Base-by-base conservation (phyloP, 2,888 invertebrate species). In the Cataglyphis livida region DNA sequence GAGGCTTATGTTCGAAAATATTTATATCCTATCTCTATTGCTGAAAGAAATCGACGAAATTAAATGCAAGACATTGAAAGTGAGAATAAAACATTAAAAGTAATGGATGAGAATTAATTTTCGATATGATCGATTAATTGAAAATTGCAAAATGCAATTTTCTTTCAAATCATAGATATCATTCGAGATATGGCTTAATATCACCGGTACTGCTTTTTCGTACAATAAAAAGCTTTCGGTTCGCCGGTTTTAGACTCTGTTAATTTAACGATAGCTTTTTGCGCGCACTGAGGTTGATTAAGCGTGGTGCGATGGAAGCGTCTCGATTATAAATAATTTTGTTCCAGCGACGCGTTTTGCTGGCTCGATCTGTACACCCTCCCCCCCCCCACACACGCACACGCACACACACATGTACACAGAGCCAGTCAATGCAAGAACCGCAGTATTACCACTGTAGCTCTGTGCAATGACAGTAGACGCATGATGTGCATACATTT, bases 301-400 rank as follows among this genome's bases (percentile, higher is more conserved):
- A 73, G 38, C 73, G 28, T 25, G 25, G n/a, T 21, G 59, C n/a
- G 28, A 61, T 61, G 25, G 73, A 41, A 61, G 73, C 61, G 61
- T 73, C 73, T 73, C 73, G 73, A 73, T 61, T 73, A 73, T 73
- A 73, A 73, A 73, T 73, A 73, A 73, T 73, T 61, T 61, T n/a
- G 28, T 73, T 73, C 61, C 78, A 78, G 65, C 57, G 32, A 35
- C 70, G 57, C 38, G 41, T 78, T 78, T 78, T 78, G 32, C 78
- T 6, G 21, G 48, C 38, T 57, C 28, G 51, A n/a, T 41, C 32
- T n/a, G 28, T 25, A 25, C 25, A 0, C 21, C 21, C 21, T 0
- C 21, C 21, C 21, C 21, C 21, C 32, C 0, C 32, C 6, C 32
- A 32, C 32, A 32, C 32, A 32, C 32, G 10, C 41, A 28, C n/a